Conservation (phyloP, 2,113 vertebrate species). For the Rutilus rutilus region DNA sequence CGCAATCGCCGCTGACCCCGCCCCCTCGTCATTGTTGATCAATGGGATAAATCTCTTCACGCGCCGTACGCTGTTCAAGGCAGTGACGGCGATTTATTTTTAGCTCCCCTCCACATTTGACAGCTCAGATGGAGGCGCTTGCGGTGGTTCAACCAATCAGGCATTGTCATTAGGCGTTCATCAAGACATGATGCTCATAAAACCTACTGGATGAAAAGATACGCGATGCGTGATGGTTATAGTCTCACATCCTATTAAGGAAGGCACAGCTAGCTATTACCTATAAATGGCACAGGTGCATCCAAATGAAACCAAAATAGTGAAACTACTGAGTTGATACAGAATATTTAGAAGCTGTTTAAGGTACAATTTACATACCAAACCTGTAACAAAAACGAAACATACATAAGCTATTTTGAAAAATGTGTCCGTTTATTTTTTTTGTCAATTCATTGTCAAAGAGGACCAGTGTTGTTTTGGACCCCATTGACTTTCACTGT, state of each 20-base stretch:
- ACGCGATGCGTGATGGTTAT: background rate
- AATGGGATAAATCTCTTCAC: constrained; percentile 64
- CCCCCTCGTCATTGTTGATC: constrained; percentile 66
- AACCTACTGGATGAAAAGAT: background rate
- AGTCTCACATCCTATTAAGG: background rate
- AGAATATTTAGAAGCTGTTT: background rate
- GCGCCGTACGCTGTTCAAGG: constrained; percentile 38
- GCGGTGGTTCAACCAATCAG: constrained; percentile 4
- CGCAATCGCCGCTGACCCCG: constrained; percentile 65
- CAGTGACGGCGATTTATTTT: constrained; percentile 60
- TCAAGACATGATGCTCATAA: background rate
- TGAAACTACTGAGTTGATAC: background rate
- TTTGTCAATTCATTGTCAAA: background rate
- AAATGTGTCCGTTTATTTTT: background rate
- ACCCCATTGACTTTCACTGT: background rate
- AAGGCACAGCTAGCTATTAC: background rate
- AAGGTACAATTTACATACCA: background rate
- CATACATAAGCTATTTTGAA: background rate
- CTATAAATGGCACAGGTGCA: constrained; percentile 11
- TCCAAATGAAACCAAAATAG: background rate
- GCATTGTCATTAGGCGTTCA: constrained; percentile 24
- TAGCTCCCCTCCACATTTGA: constrained; percentile 55
- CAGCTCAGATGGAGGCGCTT: constrained; percentile 37
- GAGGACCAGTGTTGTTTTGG: background rate
- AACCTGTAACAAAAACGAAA: background rate